Conservation (phyloP, 2,888 invertebrate species). For the Luffia ferchaultella region DNA sequence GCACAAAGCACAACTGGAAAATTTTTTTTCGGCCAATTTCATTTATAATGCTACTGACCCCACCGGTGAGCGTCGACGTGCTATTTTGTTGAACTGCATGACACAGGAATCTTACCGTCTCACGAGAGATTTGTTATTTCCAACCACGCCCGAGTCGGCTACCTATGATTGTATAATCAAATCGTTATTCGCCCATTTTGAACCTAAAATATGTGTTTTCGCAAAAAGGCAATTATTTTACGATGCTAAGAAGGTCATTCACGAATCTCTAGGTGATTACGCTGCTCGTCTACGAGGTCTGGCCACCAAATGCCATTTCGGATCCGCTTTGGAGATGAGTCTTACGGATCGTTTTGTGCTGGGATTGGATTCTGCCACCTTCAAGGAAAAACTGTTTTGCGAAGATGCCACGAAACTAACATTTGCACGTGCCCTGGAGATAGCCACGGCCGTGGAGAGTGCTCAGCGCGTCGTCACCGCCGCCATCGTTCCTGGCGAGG, state of each 20-base stretch:
- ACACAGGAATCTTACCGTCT: conserved; percentile 10
- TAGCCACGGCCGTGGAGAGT: conserved; percentile 10
- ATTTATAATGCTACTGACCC: not conserved
- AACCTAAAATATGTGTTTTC: conserved; percentile 14
- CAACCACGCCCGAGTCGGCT: conserved; percentile 8
- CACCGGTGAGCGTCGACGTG: not conserved
- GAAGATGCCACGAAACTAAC: conserved; percentile 9
- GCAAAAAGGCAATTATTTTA: conserved; percentile 16
- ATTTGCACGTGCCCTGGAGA: conserved; percentile 10
- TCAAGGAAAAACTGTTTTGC: conserved; percentile 12
- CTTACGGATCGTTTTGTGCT: conserved; percentile 17
- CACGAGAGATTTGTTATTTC: conserved; percentile 12
- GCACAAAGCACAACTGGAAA: not conserved
- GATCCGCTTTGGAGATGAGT: conserved; percentile 11
- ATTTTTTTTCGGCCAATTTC: not conserved
- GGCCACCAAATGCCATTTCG: conserved; percentile 14
- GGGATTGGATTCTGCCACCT: conserved; percentile 13
- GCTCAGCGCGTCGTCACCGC: not conserved
- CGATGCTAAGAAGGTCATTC: conserved; percentile 5
- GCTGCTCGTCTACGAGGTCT: conserved; percentile 12
- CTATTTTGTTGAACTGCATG: not conserved
- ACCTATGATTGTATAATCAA: not conserved
- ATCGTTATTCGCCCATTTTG: conserved; percentile 10
- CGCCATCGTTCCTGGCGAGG: not conserved
- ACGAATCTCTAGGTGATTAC: conserved; percentile 15